These are phyloP conservation scores for Baccha elongata DNA, from an alignment of 2,888 invertebrate species.

Conservation along the genomic window DNA sequence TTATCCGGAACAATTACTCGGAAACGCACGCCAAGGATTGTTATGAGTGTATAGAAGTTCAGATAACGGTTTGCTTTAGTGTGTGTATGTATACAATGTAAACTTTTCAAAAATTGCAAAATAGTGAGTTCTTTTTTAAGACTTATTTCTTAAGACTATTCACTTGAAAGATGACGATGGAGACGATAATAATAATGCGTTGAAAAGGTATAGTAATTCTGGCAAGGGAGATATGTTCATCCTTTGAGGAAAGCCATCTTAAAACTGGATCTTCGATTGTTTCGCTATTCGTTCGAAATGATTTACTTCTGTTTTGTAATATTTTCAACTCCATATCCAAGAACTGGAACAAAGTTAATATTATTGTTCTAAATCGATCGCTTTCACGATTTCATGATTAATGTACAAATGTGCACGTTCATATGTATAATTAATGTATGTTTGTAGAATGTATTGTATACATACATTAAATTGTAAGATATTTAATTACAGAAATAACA, in stretches of 20 bases:
- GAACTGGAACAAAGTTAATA: no score
- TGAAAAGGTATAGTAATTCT: neutral
- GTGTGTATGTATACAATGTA: neutral
- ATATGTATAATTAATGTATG: no score
- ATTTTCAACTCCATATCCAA: no score
- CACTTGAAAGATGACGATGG: slow-evolving; percentile 38
- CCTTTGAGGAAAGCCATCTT: slow-evolving; percentile 58
- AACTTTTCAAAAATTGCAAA: slow-evolving; percentile 51
- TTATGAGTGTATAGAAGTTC: slow-evolving; percentile 6
- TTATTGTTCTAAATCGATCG: no score
- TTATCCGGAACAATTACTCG: slow-evolving; percentile 70
- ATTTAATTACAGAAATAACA: no score
- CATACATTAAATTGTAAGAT: no score
- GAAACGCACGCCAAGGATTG: slow-evolving; percentile 70
- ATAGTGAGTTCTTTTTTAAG: slow-evolving; percentile 10
- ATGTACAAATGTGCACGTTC: no score
- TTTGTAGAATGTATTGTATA: no score
- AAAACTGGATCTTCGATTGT: slow-evolving; percentile 68
- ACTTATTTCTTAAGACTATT: slow-evolving; percentile 53
- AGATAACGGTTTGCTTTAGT: slow-evolving; percentile 34
- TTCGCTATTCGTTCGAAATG: slow-evolving; percentile 66
- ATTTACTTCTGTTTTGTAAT: slow-evolving; percentile 38
- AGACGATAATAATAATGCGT: slow-evolving; percentile 22
- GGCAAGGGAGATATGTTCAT: slow-evolving; percentile 38
- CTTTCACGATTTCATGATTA: no score